Base-by-base conservation (phyloP, 1,140 invertebrate genomes). In the Matsumurasca onukii region DNA sequence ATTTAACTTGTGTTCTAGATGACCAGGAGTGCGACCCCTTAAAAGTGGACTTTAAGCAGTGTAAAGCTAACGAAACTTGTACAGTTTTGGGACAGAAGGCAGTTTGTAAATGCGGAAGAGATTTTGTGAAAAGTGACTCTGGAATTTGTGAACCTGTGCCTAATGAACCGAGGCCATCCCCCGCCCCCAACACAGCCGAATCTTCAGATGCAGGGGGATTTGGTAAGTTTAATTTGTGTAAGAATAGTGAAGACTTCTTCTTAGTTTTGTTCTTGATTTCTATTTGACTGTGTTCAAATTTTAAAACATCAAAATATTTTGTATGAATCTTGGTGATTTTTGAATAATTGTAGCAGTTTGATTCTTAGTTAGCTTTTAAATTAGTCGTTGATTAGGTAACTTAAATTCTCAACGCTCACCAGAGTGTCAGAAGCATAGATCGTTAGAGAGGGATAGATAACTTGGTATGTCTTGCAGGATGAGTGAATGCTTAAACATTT, bases 141-240 rank as follows among this genome's bases (percentile, higher is more conserved):
- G 55, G 55, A 12, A 27, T 29, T 59, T 59, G 55, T 24, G 24
- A 59, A 29, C 55, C 55, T 15, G 55, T 59, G 55, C 25, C 55
- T 27, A 25, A 25, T 27, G 3, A 25, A 25, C 12, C 55, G 9
- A 29, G 15, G 13, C 55, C 55, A 27, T 22, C 25, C 2, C 24
- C 55, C 30, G 13, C 55, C 25, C 22, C 22, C 3, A 25, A 59
- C 25, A 29, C 25, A 22, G 55, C 25, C 2, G 25, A 25, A 9
- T 3, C 15, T 3, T 59, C 55, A 59, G 25, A 24, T 59, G 25
- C 55, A 3, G 55, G 55, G 2, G 55, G 55, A 59, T 59, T 59
- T 29, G 55, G 55, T 59, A 29, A 59, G 55, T 59, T 59, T 59
- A 52, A 20, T 52, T 3, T 52, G 22, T 15, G 3, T 52, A 5